Conservation (phyloP, 2,113 vertebrate species). For the Istiophorus platypterus region DNA sequence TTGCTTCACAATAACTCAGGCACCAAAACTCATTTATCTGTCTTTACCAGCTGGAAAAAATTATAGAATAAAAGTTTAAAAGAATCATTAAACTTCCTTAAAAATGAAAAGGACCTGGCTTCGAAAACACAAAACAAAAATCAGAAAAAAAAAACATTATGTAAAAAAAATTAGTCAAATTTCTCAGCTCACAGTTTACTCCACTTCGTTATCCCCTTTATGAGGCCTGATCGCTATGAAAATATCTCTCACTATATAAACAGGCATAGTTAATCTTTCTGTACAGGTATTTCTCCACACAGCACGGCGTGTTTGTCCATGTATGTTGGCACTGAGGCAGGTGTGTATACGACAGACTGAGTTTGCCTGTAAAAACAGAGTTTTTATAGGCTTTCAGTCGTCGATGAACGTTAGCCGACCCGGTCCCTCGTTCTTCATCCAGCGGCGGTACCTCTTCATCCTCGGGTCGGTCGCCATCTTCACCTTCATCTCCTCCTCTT, state of each 20-base stretch:
- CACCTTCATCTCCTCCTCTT: slow-evolving; percentile 96
- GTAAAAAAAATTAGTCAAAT: slow-evolving; percentile 21
- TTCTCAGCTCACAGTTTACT: slow-evolving; percentile 49
- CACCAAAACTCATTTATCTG: slow-evolving; percentile 14
- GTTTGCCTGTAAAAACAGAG: no score
- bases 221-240: slow-evolving; percentile 48
- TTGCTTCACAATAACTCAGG: neutral
- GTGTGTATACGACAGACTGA: neutral
- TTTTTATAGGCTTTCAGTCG: slow-evolving; percentile 88
- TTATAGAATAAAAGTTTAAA: neutral
- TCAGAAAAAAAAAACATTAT: neutral
- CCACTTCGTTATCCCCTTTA: neutral
- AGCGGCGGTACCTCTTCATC: slow-evolving; percentile 97
- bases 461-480: slow-evolving; percentile 94
- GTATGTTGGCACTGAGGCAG: slow-evolving; percentile 59
- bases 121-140: neutral
- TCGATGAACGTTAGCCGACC: slow-evolving; percentile 94
- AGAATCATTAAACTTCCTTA: neutral
- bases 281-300: slow-evolving; percentile 43
- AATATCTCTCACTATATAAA: slow-evolving; percentile 65
- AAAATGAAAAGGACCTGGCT: neutral
- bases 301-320: neutral
- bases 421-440: slow-evolving; percentile 98
- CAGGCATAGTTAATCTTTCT: slow-evolving; percentile 47
- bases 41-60: slow-evolving; percentile 1